These are phyloP conservation scores for Colossoma macropomum DNA, from an alignment of 2,113 vertebrate species.

Conservation along the genomic window DNA sequence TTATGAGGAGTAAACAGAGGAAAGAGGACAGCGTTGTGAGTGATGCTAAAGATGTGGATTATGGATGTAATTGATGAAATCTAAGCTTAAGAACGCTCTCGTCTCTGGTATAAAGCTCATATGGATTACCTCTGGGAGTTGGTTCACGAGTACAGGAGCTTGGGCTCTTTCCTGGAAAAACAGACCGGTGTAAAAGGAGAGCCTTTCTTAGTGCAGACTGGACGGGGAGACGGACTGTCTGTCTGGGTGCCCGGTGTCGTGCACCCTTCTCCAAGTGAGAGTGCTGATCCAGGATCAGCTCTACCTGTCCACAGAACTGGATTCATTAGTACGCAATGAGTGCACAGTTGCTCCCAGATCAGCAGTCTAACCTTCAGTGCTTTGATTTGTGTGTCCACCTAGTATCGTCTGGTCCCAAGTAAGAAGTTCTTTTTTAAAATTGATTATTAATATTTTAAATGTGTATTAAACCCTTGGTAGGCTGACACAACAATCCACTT, in stretches of 20 bases:
- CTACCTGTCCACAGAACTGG: neutral
- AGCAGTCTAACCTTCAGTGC: neutral
- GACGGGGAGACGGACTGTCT: conserved; percentile 66
- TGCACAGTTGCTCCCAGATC: neutral
- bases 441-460: too few relatives aligned
- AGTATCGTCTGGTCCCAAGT: neutral
- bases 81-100: neutral
- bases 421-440: neutral
- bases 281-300: conserved; percentile 2
- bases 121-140: conserved; percentile 5
- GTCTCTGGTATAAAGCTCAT: neutral
- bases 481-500: too few relatives aligned
- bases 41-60: neutral
- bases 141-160: conserved; percentile 16
- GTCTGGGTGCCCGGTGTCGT: conserved; percentile 56
- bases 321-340: neutral
- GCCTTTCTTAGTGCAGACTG: conserved; percentile 33
- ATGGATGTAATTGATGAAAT: neutral
- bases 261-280: neutral
- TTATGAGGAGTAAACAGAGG: neutral
- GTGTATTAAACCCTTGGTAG: too few relatives aligned
- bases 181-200: conserved; percentile 37
- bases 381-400: neutral
- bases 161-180: conserved; percentile 38
- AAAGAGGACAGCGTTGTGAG: neutral